phyloP scores from a whole-genome alignment of 2,888 invertebrate genomes.

The Microplitis deprimator region DNA sequence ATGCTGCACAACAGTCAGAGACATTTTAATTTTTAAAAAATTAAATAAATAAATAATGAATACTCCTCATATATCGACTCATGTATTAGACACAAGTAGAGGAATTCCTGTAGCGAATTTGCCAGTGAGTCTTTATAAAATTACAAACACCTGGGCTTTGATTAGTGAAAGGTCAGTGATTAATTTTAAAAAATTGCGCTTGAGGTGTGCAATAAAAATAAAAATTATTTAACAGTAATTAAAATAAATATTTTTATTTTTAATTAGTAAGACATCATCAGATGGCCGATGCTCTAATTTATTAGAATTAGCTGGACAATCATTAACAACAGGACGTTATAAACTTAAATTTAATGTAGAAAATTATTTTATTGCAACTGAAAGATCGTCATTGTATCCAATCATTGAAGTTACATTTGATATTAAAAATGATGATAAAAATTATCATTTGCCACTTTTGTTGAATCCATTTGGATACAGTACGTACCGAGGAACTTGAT shows the following conservation, averaged over 20 bases:
- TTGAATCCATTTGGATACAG: constrained; percentile 83
- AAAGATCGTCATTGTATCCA: constrained; percentile 79
- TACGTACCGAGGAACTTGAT: constrained; percentile 81
- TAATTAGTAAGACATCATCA: constrained; percentile 72
- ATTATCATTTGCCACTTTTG: constrained; percentile 83
- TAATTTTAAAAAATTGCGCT: neutral
- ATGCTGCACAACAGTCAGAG: neutral
- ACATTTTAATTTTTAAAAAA: neutral
- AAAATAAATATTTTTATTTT: neutral
- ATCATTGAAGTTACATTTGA: constrained; percentile 82
- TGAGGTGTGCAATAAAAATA: no score
- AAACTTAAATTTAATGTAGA: constrained; percentile 81
- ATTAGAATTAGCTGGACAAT: constrained; percentile 70
- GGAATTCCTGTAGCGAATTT: constrained; percentile 78
- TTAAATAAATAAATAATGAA: constrained; percentile 23
- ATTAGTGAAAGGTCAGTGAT: constrained; percentile 72
- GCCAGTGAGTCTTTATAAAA: constrained; percentile 77
- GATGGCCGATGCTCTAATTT: constrained; percentile 80
- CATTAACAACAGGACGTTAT: constrained; percentile 78
- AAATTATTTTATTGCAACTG: constrained; percentile 76
- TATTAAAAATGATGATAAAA: constrained; percentile 74
- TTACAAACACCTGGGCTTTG: constrained; percentile 77
- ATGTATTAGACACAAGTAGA: constrained; percentile 80
- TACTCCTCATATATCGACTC: constrained; percentile 75
- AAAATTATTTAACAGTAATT: neutral